Evolutionary conservation across 2,113 vertebrate species (phyloP).

Genomic region (Tapirus terrestris): DNA sequence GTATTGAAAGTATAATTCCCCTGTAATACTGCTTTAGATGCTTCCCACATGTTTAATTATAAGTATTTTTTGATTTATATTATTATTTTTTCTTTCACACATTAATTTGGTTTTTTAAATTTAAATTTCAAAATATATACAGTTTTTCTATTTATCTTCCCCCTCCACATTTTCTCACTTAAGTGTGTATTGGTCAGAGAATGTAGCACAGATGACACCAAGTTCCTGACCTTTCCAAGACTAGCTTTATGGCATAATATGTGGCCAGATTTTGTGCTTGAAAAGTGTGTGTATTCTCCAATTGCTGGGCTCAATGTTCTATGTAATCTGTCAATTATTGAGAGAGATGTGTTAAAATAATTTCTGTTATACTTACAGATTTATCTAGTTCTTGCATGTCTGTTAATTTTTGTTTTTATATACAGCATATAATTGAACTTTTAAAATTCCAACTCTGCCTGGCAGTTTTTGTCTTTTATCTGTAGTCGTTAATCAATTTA

Average conservation of each 20-base stretch:
- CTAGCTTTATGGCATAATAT: not conserved
- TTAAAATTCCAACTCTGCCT: not conserved
- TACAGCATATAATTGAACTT: not conserved
- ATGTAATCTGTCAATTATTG: not conserved
- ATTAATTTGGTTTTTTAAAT: not conserved
- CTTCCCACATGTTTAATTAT: not conserved
- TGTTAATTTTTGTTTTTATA: not conserved
- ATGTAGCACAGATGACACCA: not conserved
- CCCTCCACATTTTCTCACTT: not conserved
- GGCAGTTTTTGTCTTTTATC: not conserved
- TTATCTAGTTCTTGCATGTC: not conserved
- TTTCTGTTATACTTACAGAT: not conserved
- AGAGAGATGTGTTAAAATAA: not conserved
- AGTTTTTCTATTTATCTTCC: not conserved
- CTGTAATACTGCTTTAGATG: not conserved
- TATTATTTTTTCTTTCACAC: not conserved
- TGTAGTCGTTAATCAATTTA: not conserved
- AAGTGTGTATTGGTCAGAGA: not conserved
- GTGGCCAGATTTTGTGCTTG: not conserved
- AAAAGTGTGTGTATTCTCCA: not conserved
- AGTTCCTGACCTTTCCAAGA: not conserved
- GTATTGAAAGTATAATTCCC: not conserved
- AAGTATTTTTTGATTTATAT: constrained; percentile 5
- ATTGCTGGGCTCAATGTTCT: not conserved
- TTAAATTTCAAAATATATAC: not conserved